Percentiles rank a stretch among this genome's conserved stretches.
These are phyloP conservation scores for Magallana ariakensis DNA, from an alignment of 1,140 invertebrate genomes.

Conservation along the genomic window DNA sequence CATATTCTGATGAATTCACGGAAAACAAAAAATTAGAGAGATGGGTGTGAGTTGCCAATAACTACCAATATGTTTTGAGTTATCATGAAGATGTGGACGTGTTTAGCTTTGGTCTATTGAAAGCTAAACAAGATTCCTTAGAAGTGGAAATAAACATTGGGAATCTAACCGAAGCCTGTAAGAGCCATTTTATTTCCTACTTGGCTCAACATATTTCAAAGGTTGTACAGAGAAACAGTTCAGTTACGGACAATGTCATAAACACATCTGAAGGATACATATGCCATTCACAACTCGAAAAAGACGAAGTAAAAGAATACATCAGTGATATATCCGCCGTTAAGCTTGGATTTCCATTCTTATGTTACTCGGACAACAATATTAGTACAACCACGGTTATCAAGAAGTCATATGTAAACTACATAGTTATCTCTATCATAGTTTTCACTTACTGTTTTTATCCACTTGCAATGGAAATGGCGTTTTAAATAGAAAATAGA, in stretches of 20 bases:
- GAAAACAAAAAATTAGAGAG: background rate
- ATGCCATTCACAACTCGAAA: background rate
- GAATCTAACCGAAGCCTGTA: background rate
- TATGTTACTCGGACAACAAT: background rate
- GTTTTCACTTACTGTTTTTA: background rate
- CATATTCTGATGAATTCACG: no score
- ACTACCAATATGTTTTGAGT: background rate
- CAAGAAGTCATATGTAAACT: background rate
- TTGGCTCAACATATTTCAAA: background rate
- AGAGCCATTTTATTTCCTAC: background rate
- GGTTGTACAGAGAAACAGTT: no score
- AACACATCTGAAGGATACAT: background rate
- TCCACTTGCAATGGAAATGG: background rate
- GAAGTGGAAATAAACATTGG: background rate
- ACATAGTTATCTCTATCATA: background rate
- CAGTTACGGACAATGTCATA: no score
- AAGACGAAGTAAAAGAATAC: background rate
- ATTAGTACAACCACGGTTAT: background rate
- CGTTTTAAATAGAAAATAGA: background rate
- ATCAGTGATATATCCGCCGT: background rate
- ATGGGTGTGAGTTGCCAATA: background rate
- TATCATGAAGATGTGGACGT: constrained; percentile 11
- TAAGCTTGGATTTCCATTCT: background rate
- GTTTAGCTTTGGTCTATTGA: background rate
- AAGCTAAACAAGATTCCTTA: background rate